Evolutionary conservation across 2,797 vertebrate species (phyloP).

Genomic region (Anolis apletophallus): DNA sequence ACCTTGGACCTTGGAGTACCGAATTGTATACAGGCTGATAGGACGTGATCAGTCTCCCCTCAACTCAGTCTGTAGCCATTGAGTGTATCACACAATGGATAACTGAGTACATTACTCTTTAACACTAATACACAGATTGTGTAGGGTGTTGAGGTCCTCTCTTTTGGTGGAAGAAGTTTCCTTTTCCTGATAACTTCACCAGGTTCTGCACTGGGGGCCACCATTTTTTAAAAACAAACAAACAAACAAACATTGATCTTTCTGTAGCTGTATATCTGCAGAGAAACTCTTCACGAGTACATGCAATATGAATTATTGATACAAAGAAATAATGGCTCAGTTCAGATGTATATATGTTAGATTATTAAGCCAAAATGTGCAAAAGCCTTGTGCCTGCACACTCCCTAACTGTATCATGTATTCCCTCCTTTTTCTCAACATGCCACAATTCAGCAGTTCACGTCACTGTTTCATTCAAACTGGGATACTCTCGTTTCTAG

Average conservation of each 20-base stretch:
- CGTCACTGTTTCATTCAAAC: neutral
- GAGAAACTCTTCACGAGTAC: constrained; percentile 17
- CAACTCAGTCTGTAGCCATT: too few species aligned
- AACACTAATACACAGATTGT: neutral
- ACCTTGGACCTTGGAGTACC: neutral
- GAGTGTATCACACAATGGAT: neutral
- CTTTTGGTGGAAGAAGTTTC: neutral
- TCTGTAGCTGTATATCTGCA: constrained; percentile 14
- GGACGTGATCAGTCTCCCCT: neutral
- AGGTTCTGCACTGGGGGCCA: neutral
- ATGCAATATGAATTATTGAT: neutral
- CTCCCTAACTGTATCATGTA: neutral
- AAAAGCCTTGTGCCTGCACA: neutral
- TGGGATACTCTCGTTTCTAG: neutral
- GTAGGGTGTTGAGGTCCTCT: neutral
- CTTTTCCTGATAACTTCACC: neutral
- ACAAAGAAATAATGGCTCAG: neutral
- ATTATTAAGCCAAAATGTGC: neutral
- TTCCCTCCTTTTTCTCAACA: neutral
- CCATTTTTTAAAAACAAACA: neutral
- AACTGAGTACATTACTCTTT: neutral
- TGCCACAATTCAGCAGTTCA: neutral
- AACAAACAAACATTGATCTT: neutral
- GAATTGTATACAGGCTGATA: neutral
- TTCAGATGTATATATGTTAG: neutral